Evolutionary conservation across 2,113 vertebrate genomes (phyloP), one percentile per base, ranked within the genome.

Genomic region (Anolis sagrei): DNA sequence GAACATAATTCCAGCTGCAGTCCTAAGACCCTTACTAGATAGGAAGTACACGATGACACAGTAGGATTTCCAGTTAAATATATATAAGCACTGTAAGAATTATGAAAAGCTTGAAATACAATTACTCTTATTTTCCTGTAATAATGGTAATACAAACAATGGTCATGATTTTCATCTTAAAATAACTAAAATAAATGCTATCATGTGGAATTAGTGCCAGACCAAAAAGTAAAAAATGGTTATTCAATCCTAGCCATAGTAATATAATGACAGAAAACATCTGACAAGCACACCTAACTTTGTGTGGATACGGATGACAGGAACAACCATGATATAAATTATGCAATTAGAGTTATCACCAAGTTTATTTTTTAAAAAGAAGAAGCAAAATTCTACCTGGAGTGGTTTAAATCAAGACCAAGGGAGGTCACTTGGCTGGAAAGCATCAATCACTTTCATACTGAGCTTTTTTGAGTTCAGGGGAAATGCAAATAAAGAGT

Each of bases 41-140:
- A 23, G 16, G 16, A 32, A 77, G n/a, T 16, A 8, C 76, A 29
- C 58, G 76, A 77, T 58, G 8, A 58, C 16, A 58, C 29, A 49
- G 25, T 49, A 39, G 39, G 39, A 49, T 16, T 58, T 77, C 49
- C 49, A n/a, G 18, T 32, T 29, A 75, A 75, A 29, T 21, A 81
- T 49, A 21, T 0, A 78, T 48, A 73, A 86, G 27, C 3, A 9
- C 16, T 44, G 29, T 49, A 21, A 54, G 32, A 81, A 39, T 83
- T 62, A 69, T 69, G 1, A 77, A 81, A n/a, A 85, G 69, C 79
- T 39, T 54, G n/a, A 88, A 68, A 29, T 11, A 68, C 25, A 29
- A 68, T 68, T 68, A 54, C 51, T 54, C 51, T 54, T 54, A 54
- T 54, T 54, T 54, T 54, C 51, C 0, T 76, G 80, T 29, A 13